A percentile compares a stretch with the other conserved stretches of the same genome.
These are phyloP conservation scores for Adelphocoris suturalis DNA, from an alignment of 2,888 invertebrate genomes.

Conservation along the genomic window DNA sequence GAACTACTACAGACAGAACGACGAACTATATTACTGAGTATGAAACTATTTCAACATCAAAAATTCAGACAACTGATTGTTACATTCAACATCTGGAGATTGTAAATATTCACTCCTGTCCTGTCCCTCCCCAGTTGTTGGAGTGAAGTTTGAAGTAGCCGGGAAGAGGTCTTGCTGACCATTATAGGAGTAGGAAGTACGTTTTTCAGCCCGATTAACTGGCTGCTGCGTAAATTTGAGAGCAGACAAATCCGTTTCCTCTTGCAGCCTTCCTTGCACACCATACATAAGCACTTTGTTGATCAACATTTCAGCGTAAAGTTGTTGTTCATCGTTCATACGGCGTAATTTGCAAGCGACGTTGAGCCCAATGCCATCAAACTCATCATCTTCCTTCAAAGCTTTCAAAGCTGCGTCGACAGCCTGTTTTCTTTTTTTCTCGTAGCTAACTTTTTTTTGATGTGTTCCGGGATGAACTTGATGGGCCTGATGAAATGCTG, in stretches of 20 bases:
- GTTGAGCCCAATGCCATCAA: conserved; percentile 68
- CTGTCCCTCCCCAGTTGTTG: conserved; percentile 65
- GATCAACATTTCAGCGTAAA: conserved; percentile 71
- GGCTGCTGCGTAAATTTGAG: conserved; percentile 65
- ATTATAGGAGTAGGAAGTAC: conserved; percentile 65
- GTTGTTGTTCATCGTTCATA: conserved; percentile 62
- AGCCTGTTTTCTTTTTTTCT: conserved; percentile 68
- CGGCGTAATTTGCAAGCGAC: conserved; percentile 69
- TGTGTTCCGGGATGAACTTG: conserved; percentile 69
- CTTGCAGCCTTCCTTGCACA: conserved; percentile 67
- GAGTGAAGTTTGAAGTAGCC: conserved; percentile 50
- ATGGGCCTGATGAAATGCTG: conserved; percentile 71
- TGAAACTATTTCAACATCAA: conserved; percentile 64
- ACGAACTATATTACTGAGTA: no score
- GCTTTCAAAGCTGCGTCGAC: conserved; percentile 68
- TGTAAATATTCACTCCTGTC: conserved; percentile 27
- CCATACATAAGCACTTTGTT: conserved; percentile 69
- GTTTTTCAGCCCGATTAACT: conserved; percentile 56
- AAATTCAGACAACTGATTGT: conserved; percentile 69
- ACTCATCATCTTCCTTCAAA: conserved; percentile 68
- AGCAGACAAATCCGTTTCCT: conserved; percentile 64
- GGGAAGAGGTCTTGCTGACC: conserved; percentile 67
- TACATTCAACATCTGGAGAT: conserved; percentile 54
- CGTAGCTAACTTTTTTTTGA: conserved; percentile 68
- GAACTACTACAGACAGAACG: neutral